Evolutionary conservation across 1,140 invertebrate genomes (phyloP), one percentile per base, ranked within the genome.

Genomic region (Eueides isabella): DNA sequence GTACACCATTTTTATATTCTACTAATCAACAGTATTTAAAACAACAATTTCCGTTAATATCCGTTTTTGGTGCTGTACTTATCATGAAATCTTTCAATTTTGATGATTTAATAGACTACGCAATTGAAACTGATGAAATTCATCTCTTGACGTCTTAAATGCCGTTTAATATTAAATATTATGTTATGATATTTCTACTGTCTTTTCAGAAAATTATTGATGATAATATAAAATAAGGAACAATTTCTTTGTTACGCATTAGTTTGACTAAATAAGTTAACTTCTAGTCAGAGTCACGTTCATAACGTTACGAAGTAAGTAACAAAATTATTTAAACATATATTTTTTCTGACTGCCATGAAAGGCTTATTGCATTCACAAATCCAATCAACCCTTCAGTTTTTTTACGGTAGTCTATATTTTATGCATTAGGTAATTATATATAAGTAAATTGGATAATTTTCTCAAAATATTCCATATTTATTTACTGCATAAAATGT

Each of bases 171-270:
- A 64, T 64, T 31, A 35, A 62, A 29, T 29, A 30, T 55, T 38
- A 28, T 70, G 16, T 55, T 29, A 61, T 70, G 26, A 31, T 33
- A 61, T 67, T 12, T 61, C 71, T 72, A 72, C 71, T 72, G 71
- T 72, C 71, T 72, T 72, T 72, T 72, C 61, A 31, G n/a, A 61
- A 33, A 70, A 62, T 61, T 19, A 33, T 65, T 33, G 31, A 65
- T 7, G 6, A 63, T 63, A n/a, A 29, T 29, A 16, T 63, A 26
- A 55, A 23, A 19, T 19, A 48, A 12, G 23, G 19, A 55, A 55
- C 48, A 23, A 26, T 26, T n/a, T 26, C 23, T 19, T 55, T 23
- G 3, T 11, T 23, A 55, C 6, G 19, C 16, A 44, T 55, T 55
- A 9, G 44, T 9, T 55, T 19, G n/a, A 44, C 41, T 44, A 44